A percentile compares a stretch with the other conserved stretches of the same genome.
phyloP scores from a whole-genome alignment of 2,888 invertebrate species.

The Brenthis hecate region DNA sequence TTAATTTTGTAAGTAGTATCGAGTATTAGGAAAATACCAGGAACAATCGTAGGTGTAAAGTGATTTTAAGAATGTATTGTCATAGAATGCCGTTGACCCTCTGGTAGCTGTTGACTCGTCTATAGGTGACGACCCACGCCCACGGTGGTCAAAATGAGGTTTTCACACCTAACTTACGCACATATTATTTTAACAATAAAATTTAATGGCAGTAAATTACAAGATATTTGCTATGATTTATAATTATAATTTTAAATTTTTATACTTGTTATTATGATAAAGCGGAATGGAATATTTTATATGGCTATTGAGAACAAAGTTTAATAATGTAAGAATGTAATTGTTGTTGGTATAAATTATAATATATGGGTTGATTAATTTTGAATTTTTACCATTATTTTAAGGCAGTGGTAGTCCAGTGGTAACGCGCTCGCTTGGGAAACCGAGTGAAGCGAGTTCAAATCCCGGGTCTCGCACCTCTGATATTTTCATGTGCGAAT shows the following conservation, averaged over 20 bases:
- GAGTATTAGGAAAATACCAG: conserved; percentile 27
- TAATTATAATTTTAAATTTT: not conserved
- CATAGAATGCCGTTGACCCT: conserved; percentile 43
- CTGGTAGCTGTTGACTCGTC: conserved; percentile 48
- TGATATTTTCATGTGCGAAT: too few relatives aligned
- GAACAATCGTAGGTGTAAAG: conserved; percentile 39
- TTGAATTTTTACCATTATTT: too few relatives aligned
- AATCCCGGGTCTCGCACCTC: too few relatives aligned
- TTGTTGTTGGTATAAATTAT: too few relatives aligned
- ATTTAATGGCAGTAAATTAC: not conserved
- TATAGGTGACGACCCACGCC: conserved; percentile 45
- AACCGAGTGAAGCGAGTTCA: too few relatives aligned
- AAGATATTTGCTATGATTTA: not conserved
- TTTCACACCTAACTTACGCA: conserved; percentile 17
- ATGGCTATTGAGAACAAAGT: too few relatives aligned
- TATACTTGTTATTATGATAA: too few relatives aligned
- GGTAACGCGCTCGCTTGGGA: too few relatives aligned
- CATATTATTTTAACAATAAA: conserved; percentile 29
- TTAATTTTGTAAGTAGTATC: conserved; percentile 20
- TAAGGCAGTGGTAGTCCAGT: too few relatives aligned
- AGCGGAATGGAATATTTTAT: too few relatives aligned
- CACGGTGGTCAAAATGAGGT: conserved; percentile 17
- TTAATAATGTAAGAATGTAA: too few relatives aligned
- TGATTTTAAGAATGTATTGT: conserved; percentile 38
- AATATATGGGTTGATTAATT: too few relatives aligned